Evolutionary conservation across 2,888 invertebrate species (phyloP).

Genomic region (Latheticus oryzae): DNA sequence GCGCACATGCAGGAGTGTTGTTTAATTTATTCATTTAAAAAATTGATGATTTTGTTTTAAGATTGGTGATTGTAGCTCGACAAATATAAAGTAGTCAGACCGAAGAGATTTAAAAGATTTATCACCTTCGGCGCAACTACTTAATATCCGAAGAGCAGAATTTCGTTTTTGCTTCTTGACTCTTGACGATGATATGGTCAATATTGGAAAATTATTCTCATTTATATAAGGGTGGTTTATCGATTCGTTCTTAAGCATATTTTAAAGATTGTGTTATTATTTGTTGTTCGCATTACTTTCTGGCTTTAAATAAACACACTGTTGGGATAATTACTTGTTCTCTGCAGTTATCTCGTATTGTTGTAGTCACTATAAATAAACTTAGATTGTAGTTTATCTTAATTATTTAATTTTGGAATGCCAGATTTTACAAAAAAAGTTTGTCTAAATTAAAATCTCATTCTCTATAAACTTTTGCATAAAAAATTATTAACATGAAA

Average conservation of each 20-base stretch:
- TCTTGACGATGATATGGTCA: neutral
- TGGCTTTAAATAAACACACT: slow-evolving; percentile 18
- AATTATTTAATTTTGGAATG: slow-evolving; percentile 19
- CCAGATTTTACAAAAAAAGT: too few species aligned
- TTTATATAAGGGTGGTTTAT: slow-evolving; percentile 32
- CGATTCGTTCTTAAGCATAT: slow-evolving; percentile 2
- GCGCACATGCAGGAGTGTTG: neutral
- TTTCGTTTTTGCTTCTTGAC: slow-evolving; percentile 14
- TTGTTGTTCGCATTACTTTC: slow-evolving; percentile 24
- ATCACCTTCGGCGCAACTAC: slow-evolving; percentile 72
- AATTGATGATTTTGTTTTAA: slow-evolving; percentile 7
- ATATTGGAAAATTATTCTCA: neutral
- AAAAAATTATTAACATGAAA: too few species aligned
- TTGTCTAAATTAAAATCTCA: too few species aligned
- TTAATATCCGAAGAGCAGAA: slow-evolving; percentile 62
- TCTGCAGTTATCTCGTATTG: slow-evolving; percentile 28
- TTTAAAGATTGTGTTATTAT: slow-evolving; percentile 18
- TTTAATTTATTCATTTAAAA: too few species aligned
- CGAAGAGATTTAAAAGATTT: slow-evolving; percentile 51
- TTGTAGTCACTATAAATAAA: slow-evolving; percentile 30
- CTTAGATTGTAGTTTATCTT: slow-evolving; percentile 17
- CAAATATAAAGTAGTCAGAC: slow-evolving; percentile 53
- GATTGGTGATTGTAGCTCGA: slow-evolving; percentile 22
- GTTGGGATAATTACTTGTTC: slow-evolving; percentile 22
- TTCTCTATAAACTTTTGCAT: too few species aligned